A percentile compares a stretch with the other conserved stretches of the same genome.
phyloP scores from a whole-genome alignment of 1,140 invertebrate species.

The Tribolium castaneum region DNA sequence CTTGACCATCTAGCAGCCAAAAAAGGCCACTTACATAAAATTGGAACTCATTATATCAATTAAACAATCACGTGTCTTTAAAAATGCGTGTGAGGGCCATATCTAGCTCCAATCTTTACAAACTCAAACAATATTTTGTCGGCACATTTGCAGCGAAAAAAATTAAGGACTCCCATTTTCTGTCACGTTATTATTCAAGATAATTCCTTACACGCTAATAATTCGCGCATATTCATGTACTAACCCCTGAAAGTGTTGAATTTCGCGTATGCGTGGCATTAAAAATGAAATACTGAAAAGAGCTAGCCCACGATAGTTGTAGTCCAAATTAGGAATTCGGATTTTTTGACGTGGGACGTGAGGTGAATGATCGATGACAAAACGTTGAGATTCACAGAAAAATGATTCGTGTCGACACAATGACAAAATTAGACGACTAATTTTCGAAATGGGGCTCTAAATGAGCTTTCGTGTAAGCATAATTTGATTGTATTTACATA shows the following conservation, averaged over 20 bases:
- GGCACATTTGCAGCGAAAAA: not conserved
- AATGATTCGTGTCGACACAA: not conserved
- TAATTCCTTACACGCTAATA: slow-evolving; percentile 16
- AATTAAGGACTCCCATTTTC: not conserved
- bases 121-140: not conserved
- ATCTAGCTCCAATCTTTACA: not conserved
- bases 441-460: not conserved
- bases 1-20: not conserved
- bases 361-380: slow-evolving; percentile 13
- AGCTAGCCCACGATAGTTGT: not conserved
- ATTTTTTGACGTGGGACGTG: not conserved
- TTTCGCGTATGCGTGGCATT: not conserved
- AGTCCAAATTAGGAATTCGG: slow-evolving; percentile 1
- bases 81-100: not conserved
- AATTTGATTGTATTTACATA: not conserved
- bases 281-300: not conserved
- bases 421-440: not conserved
- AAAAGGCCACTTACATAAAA: slow-evolving; percentile 3
- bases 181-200: slow-evolving; percentile 21
- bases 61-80: slow-evolving; percentile 3
- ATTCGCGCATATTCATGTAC: slow-evolving; percentile 14
- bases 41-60: slow-evolving; percentile 9
- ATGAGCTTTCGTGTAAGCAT: not conserved
- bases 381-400: not conserved
- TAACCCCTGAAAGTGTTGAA: not conserved